Conservation (phyloP, 2,797 vertebrate genomes). For the Sebastes wilsoni region DNA sequence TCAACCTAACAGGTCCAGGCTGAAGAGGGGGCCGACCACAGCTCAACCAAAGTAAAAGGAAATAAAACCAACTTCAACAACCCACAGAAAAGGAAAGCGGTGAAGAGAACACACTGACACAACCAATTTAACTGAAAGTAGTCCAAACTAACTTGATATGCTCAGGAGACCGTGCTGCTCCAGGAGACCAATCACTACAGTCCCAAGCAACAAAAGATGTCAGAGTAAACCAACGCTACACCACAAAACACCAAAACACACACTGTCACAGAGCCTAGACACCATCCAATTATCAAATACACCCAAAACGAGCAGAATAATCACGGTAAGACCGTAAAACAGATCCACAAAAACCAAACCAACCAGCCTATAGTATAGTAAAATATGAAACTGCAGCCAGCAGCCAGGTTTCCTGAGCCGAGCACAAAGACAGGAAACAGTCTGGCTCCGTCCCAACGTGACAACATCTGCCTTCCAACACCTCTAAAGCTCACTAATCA, state of each 20-base stretch:
- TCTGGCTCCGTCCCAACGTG: not conserved
- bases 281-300: constrained; percentile 5
- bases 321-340: not conserved
- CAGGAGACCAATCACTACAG: constrained; percentile 3
- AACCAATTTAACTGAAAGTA: constrained; percentile 20
- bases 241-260: not conserved
- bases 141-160: not conserved
- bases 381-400: not conserved
- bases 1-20: constrained; percentile 25
- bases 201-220: constrained; percentile 5
- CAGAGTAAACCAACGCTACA: constrained; percentile 6
- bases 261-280: not conserved
- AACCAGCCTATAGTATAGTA: not conserved
- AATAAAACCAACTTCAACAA: constrained; percentile 31
- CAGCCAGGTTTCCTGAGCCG: not conserved
- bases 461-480: not conserved
- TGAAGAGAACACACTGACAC: constrained; percentile 3
- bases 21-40: constrained; percentile 20
- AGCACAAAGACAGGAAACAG: not conserved
- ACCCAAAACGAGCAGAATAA: not conserved
- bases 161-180: not conserved
- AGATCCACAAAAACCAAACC: not conserved
- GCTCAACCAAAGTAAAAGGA: constrained; percentile 11
- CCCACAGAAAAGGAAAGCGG: constrained; percentile 9
- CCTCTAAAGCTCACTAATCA: not conserved